Evolutionary conservation across 2,113 vertebrate species (phyloP).

Genomic region (Cairina moschata): DNA sequence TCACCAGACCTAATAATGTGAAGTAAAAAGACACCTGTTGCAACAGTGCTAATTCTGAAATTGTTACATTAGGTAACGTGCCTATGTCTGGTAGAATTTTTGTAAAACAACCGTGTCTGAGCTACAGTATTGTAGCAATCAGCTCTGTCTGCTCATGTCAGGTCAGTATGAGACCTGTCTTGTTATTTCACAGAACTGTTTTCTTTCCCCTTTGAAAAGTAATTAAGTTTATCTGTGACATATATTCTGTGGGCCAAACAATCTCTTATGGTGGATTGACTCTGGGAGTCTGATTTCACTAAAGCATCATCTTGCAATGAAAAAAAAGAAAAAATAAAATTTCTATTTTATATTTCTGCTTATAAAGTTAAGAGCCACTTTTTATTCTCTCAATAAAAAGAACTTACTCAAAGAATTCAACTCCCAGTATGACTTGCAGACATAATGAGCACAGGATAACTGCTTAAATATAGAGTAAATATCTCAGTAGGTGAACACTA

Average conservation of each 20-base stretch:
- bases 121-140: background rate
- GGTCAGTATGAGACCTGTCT: background rate
- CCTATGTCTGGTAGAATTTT: background rate
- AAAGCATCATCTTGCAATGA: background rate
- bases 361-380: background rate
- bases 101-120: background rate
- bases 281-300: background rate
- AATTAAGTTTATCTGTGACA: constrained; percentile 13
- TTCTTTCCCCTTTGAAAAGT: constrained; percentile 17
- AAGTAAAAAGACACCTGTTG: background rate
- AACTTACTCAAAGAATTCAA: constrained; percentile 15
- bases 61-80: background rate
- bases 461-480: constrained; percentile 55
- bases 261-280: background rate
- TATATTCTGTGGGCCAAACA: background rate
- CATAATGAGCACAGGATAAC: constrained; percentile 36
- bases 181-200: background rate
- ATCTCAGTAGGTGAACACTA: constrained; percentile 43
- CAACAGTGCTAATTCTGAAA: background rate
- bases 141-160: background rate
- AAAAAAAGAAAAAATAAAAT: constrained; percentile 4
- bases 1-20: background rate
- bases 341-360: background rate
- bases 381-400: constrained; percentile 14
- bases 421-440: background rate